phyloP scores from a whole-genome alignment of 2,888 invertebrate genomes.

The Notocelia uddmanniana region DNA sequence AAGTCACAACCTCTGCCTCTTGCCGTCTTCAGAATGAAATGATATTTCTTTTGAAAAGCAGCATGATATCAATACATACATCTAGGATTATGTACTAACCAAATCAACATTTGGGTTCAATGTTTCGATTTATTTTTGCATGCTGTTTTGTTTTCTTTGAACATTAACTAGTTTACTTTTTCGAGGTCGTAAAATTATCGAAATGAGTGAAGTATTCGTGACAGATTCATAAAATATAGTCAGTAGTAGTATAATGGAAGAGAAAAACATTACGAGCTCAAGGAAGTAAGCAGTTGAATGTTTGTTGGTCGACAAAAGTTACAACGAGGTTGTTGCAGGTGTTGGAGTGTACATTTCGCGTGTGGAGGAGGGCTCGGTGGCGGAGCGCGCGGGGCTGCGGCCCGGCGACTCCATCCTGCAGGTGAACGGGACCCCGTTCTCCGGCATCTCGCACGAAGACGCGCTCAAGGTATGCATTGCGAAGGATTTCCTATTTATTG shows the following conservation, averaged over 20 bases:
- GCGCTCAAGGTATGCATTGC: conserved; percentile 92
- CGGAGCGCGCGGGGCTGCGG: conserved; percentile 94
- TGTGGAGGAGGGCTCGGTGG: conserved; percentile 95
- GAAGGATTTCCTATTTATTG: not conserved
- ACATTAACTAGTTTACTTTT: conserved; percentile 10
- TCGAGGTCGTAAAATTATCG: not conserved
- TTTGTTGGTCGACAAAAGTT: conserved; percentile 42
- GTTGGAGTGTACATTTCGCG: conserved; percentile 96
- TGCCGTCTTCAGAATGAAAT: conserved; percentile 9
- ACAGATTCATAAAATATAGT: not conserved
- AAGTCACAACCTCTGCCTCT: not conserved
- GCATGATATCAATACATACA: conserved; percentile 26
- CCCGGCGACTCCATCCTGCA: conserved; percentile 98
- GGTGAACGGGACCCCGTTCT: conserved; percentile 97
- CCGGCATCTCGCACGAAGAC: conserved; percentile 96
- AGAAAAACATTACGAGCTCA: not conserved
- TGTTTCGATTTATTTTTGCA: conserved; percentile 27
- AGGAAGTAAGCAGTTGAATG: not conserved
- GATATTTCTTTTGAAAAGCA: conserved; percentile 2
- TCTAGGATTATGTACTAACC: not conserved
- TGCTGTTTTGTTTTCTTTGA: conserved; percentile 24
- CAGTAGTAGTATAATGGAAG: not conserved
- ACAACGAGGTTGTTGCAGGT: conserved; percentile 83
- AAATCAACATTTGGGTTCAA: conserved; percentile 1
- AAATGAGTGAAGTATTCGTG: not conserved